Base-by-base conservation (phyloP, 2,888 invertebrate genomes). In the Phyllotreta cruciferae region DNA sequence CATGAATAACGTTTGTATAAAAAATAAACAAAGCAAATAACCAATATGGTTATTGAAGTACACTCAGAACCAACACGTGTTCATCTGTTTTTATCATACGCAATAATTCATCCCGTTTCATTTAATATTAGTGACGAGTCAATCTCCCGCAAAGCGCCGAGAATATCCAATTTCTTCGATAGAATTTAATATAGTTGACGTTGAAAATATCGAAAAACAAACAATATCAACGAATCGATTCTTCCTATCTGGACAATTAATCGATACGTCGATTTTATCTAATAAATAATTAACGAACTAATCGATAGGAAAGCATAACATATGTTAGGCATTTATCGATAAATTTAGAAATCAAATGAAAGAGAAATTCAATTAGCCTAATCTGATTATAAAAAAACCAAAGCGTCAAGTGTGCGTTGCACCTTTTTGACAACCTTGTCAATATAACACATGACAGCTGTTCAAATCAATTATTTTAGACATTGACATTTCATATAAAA, bases 1-100 rank as follows among this genome's bases (percentile, higher is more conserved):
- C n/a, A n/a, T n/a, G n/a, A n/a, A 24, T 24, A n/a, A n/a, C n/a
- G 24, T 24, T 24, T 24, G 24, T 24, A 24, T 24, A 24, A 24
- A 24, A 47, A 47, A 24, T 47, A 47, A 47, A 47, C 14, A 47
- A 47, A 24, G 24, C 24, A 24, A 24, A 24, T 24, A 47, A 13
- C 34, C 49, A 14, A 49, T 49, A 10, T 9, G 10, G 36, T 34
- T 35, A 49, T n/a, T 35, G 35, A n/a, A 6, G 24, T 7, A 47
- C 24, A 7, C 2, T 13, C 14, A 9, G 3, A 7, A 34, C 9
- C 49, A 49, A 49, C 49, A 49, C 49, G 35, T 49, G 35, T 49
- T 49, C 35, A 35, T 49, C 49, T 35, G 36, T 35, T 49, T 49
- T 49, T 49, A 49, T 49, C 10, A 11, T 36, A 10, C 6, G 9